Conservation (phyloP, 2,113 vertebrate species). For the Entelurus aequoreus region DNA sequence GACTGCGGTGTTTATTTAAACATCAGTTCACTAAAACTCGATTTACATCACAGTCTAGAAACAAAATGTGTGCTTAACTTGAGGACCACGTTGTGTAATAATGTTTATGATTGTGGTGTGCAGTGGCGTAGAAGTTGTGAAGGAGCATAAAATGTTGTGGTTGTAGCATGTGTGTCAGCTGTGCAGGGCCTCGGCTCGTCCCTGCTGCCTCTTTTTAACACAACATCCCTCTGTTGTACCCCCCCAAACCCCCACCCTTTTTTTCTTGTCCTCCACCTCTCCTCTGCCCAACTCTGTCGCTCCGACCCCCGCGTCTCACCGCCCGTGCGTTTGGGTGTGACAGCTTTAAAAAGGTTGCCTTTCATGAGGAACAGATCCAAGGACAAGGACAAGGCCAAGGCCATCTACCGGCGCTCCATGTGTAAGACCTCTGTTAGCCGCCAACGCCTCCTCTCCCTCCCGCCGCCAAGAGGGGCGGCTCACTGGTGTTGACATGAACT, state of each 20-base stretch:
- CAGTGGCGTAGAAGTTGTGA: too few species aligned
- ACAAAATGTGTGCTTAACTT: too few species aligned
- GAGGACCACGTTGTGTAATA: too few species aligned
- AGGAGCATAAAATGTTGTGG: not conserved
- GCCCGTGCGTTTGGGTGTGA: constrained; percentile 78
- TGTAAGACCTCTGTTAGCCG: constrained; percentile 94
- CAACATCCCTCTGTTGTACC: constrained; percentile 89
- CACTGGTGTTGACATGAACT: constrained; percentile 34
- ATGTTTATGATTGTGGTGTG: too few species aligned
- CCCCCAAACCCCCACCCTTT: constrained; percentile 70
- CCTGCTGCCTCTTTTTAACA: constrained; percentile 73
- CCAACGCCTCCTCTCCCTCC: constrained; percentile 55
- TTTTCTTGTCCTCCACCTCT: constrained; percentile 31
- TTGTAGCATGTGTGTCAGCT: too few species aligned
- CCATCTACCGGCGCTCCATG: constrained; percentile 99
- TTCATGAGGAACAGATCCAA: constrained; percentile 99
- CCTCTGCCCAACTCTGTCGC: constrained; percentile 43
- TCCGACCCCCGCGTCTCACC: constrained; percentile 14
- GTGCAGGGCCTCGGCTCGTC: constrained; percentile 32
- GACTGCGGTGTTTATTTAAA: too few species aligned
- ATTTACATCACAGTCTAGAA: too few species aligned
- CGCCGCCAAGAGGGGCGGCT: constrained; percentile 39
- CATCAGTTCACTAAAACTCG: too few species aligned
- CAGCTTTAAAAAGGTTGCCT: constrained; percentile 98
- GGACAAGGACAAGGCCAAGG: constrained; percentile 99